Evolutionary conservation across 1,140 invertebrate genomes (phyloP).

Genomic region (Cherax destructor): DNA sequence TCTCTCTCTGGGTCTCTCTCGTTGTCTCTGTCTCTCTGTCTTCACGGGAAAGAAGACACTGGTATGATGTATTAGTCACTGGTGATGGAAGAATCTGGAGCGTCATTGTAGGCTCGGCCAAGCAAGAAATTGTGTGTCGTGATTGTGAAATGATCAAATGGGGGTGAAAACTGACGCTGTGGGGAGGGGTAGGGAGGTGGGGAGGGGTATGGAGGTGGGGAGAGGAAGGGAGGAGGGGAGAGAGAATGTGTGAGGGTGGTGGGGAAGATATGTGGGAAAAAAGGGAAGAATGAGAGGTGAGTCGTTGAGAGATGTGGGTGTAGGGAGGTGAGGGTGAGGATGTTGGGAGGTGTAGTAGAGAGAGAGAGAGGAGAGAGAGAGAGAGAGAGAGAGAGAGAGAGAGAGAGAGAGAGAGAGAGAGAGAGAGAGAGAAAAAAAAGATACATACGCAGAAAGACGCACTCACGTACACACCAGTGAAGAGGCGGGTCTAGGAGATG

Average conservation of each 20-base stretch:
- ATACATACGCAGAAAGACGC: too few species aligned
- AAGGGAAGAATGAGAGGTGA: neutral
- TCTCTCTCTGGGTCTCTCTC: too few species aligned
- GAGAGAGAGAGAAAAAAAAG: too few species aligned
- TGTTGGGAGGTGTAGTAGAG: neutral
- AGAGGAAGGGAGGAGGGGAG: neutral
- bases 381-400: neutral
- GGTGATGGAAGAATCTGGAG: neutral
- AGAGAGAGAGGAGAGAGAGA: neutral
- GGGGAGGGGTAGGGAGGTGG: neutral
- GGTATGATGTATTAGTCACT: neutral
- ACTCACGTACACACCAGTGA: too few species aligned
- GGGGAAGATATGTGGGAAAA: neutral
- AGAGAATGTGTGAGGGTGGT: neutral
- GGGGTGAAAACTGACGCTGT: neutral
- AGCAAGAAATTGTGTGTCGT: neutral
- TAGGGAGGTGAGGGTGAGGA: neutral
- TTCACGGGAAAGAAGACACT: neutral
- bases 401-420: neutral
- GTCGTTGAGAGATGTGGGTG: too few species aligned
- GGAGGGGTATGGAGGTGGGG: neutral
- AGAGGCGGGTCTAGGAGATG: too few species aligned
- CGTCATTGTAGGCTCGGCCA: neutral
- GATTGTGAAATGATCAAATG: slow-evolving; percentile 4
- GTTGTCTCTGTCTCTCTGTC: too few species aligned